Conservation (phyloP, 2,797 vertebrate genomes). For the Gastrophryne carolinensis region DNA sequence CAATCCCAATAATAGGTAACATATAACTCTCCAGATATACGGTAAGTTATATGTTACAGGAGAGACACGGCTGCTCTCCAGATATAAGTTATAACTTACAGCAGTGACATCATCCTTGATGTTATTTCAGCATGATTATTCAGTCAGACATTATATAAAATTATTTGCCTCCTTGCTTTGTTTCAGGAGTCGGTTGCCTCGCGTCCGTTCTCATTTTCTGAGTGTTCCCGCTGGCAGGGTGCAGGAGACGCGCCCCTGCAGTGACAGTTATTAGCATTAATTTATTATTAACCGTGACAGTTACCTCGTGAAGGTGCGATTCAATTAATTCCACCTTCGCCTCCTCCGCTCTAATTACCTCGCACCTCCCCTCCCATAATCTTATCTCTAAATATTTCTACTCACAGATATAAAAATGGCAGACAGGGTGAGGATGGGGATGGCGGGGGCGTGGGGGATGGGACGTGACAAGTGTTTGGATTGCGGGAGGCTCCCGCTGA, state of each 20-base stretch:
- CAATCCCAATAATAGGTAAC: no score
- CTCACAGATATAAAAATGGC: neutral
- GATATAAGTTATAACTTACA: no score
- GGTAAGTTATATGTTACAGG: neutral
- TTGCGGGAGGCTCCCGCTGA: constrained; percentile 61
- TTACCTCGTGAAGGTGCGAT: neutral
- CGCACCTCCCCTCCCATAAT: neutral
- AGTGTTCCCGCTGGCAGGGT: no score
- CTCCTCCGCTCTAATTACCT: neutral
- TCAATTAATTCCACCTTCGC: neutral
- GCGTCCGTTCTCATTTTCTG: no score
- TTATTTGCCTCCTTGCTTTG: no score
- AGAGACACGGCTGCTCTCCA: neutral
- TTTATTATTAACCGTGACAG: neutral
- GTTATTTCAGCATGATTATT: neutral
- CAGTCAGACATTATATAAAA: neutral
- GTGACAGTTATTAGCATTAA: neutral
- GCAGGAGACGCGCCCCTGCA: no score
- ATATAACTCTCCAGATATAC: no score
- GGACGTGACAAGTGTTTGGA: constrained; percentile 68
- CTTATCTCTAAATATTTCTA: neutral
- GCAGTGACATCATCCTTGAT: no score
- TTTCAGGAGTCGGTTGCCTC: no score
- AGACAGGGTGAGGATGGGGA: neutral
- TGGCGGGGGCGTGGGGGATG: constrained; percentile 58